Conservation (phyloP, 2,888 invertebrate species). For the Cephus pygmeus region DNA sequence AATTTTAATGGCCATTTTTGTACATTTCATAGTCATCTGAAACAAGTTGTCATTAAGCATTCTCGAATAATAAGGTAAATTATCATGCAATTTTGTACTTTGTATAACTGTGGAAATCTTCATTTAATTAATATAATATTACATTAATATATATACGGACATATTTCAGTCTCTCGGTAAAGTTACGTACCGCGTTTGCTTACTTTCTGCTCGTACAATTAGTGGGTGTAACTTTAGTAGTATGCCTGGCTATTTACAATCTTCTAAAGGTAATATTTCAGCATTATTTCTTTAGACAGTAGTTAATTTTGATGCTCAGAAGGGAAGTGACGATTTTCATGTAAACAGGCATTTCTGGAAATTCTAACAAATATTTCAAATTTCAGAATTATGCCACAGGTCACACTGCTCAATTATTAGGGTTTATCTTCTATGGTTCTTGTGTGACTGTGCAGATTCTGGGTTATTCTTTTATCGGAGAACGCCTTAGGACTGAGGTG, state of each 20-base stretch:
- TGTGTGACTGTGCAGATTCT: slow-evolving; percentile 29
- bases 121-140: background rate
- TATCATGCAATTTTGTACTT: background rate
- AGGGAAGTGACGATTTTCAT: background rate
- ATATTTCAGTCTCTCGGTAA: background rate
- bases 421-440: slow-evolving; percentile 25
- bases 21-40: background rate
- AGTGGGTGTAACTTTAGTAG: slow-evolving; percentile 15
- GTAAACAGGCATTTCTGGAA: background rate
- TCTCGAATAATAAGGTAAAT: background rate
- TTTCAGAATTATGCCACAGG: background rate
- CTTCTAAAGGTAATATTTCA: slow-evolving; percentile 14
- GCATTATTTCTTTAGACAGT: background rate
- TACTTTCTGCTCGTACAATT: slow-evolving; percentile 24
- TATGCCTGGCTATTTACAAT: slow-evolving; percentile 25
- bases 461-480: slow-evolving; percentile 40
- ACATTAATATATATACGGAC: background rate
- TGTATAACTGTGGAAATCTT: background rate
- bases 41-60: background rate
- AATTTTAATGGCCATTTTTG: background rate
- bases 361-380: background rate
- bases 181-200: background rate
- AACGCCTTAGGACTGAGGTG: slow-evolving; percentile 37
- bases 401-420: slow-evolving; percentile 2
- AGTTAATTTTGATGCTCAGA: background rate